Base-by-base conservation (phyloP, 2,888 invertebrate genomes). In the Hypolimnas misippus region DNA sequence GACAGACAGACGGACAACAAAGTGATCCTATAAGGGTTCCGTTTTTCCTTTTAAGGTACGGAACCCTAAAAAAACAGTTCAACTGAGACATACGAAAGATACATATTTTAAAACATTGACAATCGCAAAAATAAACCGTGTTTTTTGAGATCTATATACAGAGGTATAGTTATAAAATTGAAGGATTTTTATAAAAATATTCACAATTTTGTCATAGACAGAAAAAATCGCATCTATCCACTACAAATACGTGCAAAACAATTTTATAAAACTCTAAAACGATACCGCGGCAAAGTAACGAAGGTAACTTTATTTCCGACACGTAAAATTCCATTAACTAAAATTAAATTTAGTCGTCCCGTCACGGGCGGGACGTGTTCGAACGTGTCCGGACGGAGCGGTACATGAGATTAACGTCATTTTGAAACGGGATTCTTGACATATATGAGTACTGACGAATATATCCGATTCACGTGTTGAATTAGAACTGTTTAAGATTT, bases 401-500 rank as follows among this genome's bases (percentile, higher is more conserved):
- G 67, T 61, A 61, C 66, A 60, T 58, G 62, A 66, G 63, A 70
- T 68, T 71, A 71, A 71, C 69, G 68, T 66, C 64, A 71, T 68
- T 70, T 71, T 64, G 64, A 67, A 71, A 58, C 64, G 65, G 63
- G 60, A 50, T 58, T 42, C 54, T 58, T 57, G 63, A 61, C 65
- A 58, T 52, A 61, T 65, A 61, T 55, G 63, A 61, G 57, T 19
- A 57, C 52, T 55, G 66, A 67, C 56, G 52, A 49, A 57, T 51
- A 14, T 42, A 17, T 52, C 59, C 60, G 44, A 56, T 50, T 55
- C 25, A 29, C 46, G 33, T 14, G 42, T 56, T 25, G 52, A 21
- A 31, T 38, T 44, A 19, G 19, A 38, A 14, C 21, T 25, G 5
- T 6, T 7, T 25, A 49, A 29, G n/a, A 4, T 16, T 29, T 25